Evolutionary conservation across 37 sponge, comb jelly and placozoan genomes (phyloP).

Genomic region (Ianthella basta): DNA sequence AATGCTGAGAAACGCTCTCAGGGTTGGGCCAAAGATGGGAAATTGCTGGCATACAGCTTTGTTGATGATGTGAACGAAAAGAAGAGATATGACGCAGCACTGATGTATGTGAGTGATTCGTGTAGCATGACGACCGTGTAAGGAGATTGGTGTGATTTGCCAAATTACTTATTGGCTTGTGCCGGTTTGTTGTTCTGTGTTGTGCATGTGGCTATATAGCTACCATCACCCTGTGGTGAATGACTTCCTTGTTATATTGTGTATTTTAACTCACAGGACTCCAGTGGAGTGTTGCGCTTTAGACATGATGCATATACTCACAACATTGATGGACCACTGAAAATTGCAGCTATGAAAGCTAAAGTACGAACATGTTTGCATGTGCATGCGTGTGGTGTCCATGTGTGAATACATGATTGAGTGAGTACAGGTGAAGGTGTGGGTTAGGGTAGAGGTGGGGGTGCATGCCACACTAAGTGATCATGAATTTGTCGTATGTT

Average conservation of each 20-base stretch:
- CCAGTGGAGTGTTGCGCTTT: background rate
- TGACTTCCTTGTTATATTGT: too few relatives aligned
- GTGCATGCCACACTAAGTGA: too few relatives aligned
- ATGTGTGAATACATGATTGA: too few relatives aligned
- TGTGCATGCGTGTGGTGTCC: background rate
- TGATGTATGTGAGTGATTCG: slow-evolving; percentile 13
- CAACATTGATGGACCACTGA: background rate
- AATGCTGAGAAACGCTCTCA: slow-evolving; percentile 5
- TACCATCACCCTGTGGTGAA: too few relatives aligned
- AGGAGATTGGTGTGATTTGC: too few relatives aligned
- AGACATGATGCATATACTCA: background rate
- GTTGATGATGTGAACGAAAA: slow-evolving; percentile 12
- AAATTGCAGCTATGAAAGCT: slow-evolving; percentile 11
- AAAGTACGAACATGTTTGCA: background rate
- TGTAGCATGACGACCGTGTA: too few relatives aligned
- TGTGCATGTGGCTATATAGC: too few relatives aligned
- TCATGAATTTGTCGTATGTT: too few relatives aligned
- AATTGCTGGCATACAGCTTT: slow-evolving; percentile 19
- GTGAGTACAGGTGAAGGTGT: too few relatives aligned
- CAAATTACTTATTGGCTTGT: too few relatives aligned
- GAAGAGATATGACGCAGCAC: slow-evolving; percentile 17
- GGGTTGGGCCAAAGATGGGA: slow-evolving; percentile 19
- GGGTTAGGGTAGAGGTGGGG: too few relatives aligned
- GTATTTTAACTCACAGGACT: background rate
- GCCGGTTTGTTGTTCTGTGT: too few relatives aligned